A percentile compares a stretch with the other conserved stretches of the same genome.
phyloP scores from a whole-genome alignment of 1,140 invertebrate genomes.

The Frieseomelitta varia region DNA sequence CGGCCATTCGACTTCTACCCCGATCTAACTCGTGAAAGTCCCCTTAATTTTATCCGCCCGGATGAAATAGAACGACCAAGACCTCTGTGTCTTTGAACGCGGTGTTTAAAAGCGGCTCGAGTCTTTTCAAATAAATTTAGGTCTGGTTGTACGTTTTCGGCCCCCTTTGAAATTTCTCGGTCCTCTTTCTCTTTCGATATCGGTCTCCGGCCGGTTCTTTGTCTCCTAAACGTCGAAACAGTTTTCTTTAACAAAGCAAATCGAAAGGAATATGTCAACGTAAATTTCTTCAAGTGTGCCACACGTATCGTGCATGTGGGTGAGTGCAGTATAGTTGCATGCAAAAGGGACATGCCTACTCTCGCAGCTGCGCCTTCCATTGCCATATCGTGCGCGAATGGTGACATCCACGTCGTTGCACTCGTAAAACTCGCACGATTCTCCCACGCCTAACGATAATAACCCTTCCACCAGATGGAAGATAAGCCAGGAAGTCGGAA shows the following conservation, averaged over 20 bases:
- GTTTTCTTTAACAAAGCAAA: not conserved
- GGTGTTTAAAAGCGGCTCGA: constrained; percentile 14
- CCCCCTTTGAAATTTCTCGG: not conserved
- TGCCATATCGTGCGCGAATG: constrained; percentile 29
- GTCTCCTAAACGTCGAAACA: not conserved
- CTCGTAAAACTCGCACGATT: constrained; percentile 63
- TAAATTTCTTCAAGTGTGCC: constrained; percentile 4
- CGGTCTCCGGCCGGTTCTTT: not conserved
- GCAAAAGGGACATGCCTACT: constrained; percentile 36
- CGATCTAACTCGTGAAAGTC: constrained; percentile 60
- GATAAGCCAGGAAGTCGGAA: constrained; percentile 29
- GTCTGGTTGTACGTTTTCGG: not conserved
- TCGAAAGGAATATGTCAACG: constrained; percentile 48
- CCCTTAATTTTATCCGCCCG: constrained; percentile 60
- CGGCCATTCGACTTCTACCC: constrained; percentile 61
- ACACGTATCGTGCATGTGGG: constrained; percentile 15
- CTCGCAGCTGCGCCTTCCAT: constrained; percentile 53
- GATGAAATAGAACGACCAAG: constrained; percentile 30
- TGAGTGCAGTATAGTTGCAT: constrained; percentile 29
- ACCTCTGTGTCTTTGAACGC: constrained; percentile 23
- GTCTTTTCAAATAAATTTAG: not conserved
- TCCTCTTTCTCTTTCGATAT: not conserved
- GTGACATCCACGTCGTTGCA: constrained; percentile 56
- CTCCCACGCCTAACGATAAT: constrained; percentile 53
- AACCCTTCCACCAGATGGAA: constrained; percentile 23